Base-by-base conservation (phyloP, 2,113 vertebrate species). In the Porphyrio hochstetteri region DNA sequence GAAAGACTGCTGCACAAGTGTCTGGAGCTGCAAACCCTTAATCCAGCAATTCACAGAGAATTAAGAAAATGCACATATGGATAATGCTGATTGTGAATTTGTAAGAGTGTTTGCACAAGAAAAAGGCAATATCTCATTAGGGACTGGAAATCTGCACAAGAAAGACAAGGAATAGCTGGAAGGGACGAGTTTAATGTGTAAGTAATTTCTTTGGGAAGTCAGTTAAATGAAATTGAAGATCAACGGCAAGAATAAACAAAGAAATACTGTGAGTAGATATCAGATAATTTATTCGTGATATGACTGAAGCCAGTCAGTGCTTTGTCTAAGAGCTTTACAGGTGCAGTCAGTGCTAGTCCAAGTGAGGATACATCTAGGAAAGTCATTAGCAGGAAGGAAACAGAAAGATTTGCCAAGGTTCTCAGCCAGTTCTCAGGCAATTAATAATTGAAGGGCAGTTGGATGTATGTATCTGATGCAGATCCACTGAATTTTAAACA, bases 21-120 rank as follows among this genome's bases (percentile, higher is more conserved):
- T 42, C 36, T 77, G 48, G 35, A 85, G 9, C 7, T 85, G 50
- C 67, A 82, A 93, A 68, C 35, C 24, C 38, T 91, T 85, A 95
- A 91, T 94, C 82, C 77, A 87, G 80, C 33, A 86, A 75, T 71
- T 90, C 69, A 81, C 11, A 60, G 17, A 44, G 44, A 92, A 83
- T 92, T 94, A 95, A 93, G 60, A 96, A 97, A 95, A 90, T 16
- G 87, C 56, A 96, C 63, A 89, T 40, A 44, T 9, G 44, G 65
- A 35, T 93, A 87, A 2, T 7, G 44, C 52, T 70, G 89, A 74
- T 9, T 63, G 48, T 80, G 87, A 90, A 81, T 96, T 85, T 90
- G 75, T 44, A 61, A n/a, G 50, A 92, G 44, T 75, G 46, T 84
- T 94, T 95, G 86, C 56, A 75, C 59, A 88, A 88, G 48, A 91